Evolutionary conservation across 2,888 invertebrate genomes (phyloP), one percentile per base, ranked within the genome.

Genomic region (Synergus umbraculus): DNA sequence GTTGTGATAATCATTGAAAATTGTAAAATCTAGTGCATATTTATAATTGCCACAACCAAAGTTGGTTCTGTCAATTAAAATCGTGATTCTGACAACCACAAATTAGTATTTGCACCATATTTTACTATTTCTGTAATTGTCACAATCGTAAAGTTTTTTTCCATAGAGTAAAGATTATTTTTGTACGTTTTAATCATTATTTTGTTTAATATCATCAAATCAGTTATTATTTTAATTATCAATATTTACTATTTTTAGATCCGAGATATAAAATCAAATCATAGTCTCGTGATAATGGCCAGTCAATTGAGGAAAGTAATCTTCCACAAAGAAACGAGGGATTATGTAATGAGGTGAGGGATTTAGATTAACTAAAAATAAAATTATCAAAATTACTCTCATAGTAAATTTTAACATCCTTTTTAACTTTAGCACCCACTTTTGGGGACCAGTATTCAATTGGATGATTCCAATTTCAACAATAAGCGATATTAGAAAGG

Each of bases 391-490:
- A n/a, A 41, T 66, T 22, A 60, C 64, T 76, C 18, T 18, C 15
- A 41, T 76, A 43, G 41, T 79, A 64, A 43, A 46, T 67, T 41
- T 10, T 64, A 67, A 67, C 1, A 10, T 54, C 78, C 79, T 83
- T 65, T 77, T n/a, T 1, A 22, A 12, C 76, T 79, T 43, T 43
- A 97, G 97, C 93, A 97, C 97, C 82, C 98, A 99, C 93, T 99
- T 99, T 93, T 99, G 98, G 98, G 99, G 98, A 58, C 98, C 98
- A 79, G 95, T 98, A 76, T 98, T 98, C 66, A 99, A 99, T 92
- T 99, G 99, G 99, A 98, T 98, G 41, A 97, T 99, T 89, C 99
- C 99, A 15, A 90, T 99, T 86, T 99, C 99, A 73, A 98, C 99
- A 9, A 93, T 99, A 81, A 96, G 97, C 81, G 99, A 99, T 92